Percentiles rank a stretch among this genome's conserved stretches.
These are phyloP conservation scores for Temnothorax rugatulus DNA, from an alignment of 2,888 invertebrate genomes.

Conservation along the genomic window DNA sequence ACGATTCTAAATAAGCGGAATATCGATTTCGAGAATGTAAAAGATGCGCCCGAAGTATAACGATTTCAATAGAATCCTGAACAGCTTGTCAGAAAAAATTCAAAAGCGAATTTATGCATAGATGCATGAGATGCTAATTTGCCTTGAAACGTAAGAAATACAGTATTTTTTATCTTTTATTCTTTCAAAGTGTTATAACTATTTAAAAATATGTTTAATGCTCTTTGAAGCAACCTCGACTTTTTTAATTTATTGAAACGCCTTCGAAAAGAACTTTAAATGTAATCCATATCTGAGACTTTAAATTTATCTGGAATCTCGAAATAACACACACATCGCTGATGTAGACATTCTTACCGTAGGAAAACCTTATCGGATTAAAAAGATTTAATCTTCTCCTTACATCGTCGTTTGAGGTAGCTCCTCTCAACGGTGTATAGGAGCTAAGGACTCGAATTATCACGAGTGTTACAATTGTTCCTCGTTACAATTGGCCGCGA, in stretches of 20 bases:
- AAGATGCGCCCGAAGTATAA: neutral
- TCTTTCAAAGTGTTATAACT: neutral
- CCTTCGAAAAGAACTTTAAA: neutral
- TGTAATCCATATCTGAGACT: neutral
- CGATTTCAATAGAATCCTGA: neutral
- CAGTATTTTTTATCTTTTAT: neutral
- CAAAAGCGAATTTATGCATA: neutral
- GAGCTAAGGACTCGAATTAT: conserved; percentile 43
- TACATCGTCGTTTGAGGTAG: neutral
- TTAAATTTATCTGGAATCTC: neutral
- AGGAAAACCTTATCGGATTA: conserved; percentile 13
- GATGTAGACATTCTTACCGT: neutral
- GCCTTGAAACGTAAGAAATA: neutral
- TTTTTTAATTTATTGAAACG: neutral
- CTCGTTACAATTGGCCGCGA: conserved; percentile 52
- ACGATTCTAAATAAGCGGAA: neutral
- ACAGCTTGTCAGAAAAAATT: conserved; percentile 12
- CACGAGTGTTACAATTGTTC: conserved; percentile 53
- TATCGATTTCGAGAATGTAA: neutral
- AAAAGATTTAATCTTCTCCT: conserved; percentile 20
- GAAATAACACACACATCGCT: neutral
- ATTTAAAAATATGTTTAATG: neutral
- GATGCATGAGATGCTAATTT: neutral
- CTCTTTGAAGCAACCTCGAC: neutral
- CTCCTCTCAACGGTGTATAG: neutral